Conservation (phyloP, 2,113 vertebrate species). For the Centrocercus urophasianus region DNA sequence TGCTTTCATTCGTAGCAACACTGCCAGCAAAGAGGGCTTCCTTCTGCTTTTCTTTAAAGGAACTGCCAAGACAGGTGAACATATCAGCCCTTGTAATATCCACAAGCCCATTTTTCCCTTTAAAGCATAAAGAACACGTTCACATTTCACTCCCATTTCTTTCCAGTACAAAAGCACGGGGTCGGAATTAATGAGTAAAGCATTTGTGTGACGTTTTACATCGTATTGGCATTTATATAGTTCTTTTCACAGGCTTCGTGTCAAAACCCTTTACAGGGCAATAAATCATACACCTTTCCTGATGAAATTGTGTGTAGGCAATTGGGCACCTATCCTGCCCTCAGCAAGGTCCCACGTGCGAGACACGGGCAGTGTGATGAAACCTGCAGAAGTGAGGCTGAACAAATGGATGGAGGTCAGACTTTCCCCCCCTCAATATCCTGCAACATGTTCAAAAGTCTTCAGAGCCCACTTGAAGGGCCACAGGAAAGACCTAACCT, state of each 20-base stretch:
- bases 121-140: constrained; percentile 46
- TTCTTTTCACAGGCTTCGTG: constrained; percentile 63
- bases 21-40: not conserved
- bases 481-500: constrained; percentile 68
- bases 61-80: constrained; percentile 6
- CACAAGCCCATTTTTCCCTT: constrained; percentile 46
- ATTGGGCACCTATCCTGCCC: constrained; percentile 60
- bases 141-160: constrained; percentile 49
- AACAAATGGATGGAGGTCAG: constrained; percentile 62
- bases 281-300: constrained; percentile 60
- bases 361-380: constrained; percentile 44
- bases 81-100: constrained; percentile 52
- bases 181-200: constrained; percentile 66
- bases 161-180: constrained; percentile 28
- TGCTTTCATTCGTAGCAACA: not conserved
- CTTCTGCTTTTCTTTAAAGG: not conserved
- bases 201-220: constrained; percentile 61
- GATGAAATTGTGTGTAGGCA: constrained; percentile 54
- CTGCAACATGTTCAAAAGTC: constrained; percentile 56
- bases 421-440: constrained; percentile 57
- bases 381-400: constrained; percentile 50
- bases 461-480: constrained; percentile 59
- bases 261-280: constrained; percentile 67
- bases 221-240: constrained; percentile 70
- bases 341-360: constrained; percentile 28